Evolutionary conservation across 35 echinoderm and acorn worm genomes (phyloP).

Genomic region (Hemicentrotus pulcherrimus): DNA sequence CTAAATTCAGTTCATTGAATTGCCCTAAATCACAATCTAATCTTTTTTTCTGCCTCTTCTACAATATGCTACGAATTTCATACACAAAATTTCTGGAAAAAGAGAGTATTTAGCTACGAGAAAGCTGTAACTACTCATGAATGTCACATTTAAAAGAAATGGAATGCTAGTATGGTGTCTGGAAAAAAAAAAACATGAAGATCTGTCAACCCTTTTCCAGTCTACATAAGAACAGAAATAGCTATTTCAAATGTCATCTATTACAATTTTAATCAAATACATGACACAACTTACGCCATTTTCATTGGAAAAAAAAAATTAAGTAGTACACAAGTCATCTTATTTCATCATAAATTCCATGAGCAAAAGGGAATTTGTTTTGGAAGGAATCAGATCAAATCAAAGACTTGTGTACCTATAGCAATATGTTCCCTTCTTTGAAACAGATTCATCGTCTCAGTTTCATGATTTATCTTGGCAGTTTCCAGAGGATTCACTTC

Average conservation of each 20-base stretch:
- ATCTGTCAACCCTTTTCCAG: background rate
- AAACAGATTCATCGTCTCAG: background rate
- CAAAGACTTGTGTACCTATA: background rate
- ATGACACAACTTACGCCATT: background rate
- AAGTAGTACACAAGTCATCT: background rate
- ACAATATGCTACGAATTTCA: background rate
- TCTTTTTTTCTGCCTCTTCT: background rate
- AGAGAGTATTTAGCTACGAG: background rate
- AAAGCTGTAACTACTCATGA: constrained; percentile 26
- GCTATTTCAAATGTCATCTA: background rate
- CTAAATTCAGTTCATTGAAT: constrained; percentile 2
- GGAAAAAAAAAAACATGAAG: background rate
- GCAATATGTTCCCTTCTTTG: background rate
- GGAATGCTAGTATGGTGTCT: constrained; percentile 23
- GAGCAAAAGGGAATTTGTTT: background rate
- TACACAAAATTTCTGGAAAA: constrained; percentile 8
- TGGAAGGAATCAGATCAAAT: constrained; percentile 4
- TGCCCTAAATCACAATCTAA: constrained; percentile 11
- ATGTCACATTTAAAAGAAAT: constrained; percentile 24
- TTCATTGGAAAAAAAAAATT: background rate
- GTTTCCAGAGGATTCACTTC: background rate
- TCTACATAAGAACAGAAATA: background rate
- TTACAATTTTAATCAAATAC: background rate
- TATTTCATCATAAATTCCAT: background rate
- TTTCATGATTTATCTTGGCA: background rate